These are phyloP conservation scores for Hypothenemus hampei DNA, from an alignment of 1,140 invertebrate genomes.

Conservation along the genomic window DNA sequence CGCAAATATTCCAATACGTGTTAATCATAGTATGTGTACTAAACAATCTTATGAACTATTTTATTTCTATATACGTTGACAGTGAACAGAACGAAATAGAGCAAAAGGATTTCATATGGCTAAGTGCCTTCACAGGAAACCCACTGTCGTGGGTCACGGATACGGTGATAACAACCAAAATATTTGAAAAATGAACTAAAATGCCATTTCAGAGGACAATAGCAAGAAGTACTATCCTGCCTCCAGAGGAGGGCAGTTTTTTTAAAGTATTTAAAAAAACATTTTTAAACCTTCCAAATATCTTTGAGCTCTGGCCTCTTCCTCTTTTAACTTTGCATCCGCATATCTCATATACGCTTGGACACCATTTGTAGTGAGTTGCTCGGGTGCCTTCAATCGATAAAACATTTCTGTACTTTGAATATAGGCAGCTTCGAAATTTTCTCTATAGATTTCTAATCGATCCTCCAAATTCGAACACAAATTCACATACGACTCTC, in stretches of 20 bases:
- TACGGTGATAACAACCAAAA: too few species aligned
- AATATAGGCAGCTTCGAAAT: conserved; percentile 95
- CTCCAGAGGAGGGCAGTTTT: too few species aligned
- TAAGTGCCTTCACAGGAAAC: too few species aligned
- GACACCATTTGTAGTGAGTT: conserved; percentile 87
- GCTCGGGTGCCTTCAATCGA: conserved; percentile 83
- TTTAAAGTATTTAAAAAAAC: not conserved
- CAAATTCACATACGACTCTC: conserved; percentile 71
- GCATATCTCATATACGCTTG: conserved; percentile 97
- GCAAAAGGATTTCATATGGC: too few species aligned
- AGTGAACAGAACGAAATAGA: too few species aligned
- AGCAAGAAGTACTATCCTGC: too few species aligned
- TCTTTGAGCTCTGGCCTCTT: conserved; percentile 86
- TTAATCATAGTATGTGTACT: too few species aligned
- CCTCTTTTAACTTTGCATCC: conserved; percentile 90
- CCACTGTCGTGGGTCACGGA: too few species aligned
- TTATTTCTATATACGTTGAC: too few species aligned
- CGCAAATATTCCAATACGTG: too few species aligned
- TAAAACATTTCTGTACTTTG: conserved; percentile 93
- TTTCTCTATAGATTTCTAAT: conserved; percentile 91
- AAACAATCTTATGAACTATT: too few species aligned
- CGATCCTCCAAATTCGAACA: conserved; percentile 91
- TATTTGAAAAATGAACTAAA: not conserved
- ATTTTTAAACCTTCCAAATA: conserved; percentile 82
- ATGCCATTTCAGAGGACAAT: not conserved